Base-by-base conservation (phyloP, 2,888 invertebrate species). In the Anticlea derivata region DNA sequence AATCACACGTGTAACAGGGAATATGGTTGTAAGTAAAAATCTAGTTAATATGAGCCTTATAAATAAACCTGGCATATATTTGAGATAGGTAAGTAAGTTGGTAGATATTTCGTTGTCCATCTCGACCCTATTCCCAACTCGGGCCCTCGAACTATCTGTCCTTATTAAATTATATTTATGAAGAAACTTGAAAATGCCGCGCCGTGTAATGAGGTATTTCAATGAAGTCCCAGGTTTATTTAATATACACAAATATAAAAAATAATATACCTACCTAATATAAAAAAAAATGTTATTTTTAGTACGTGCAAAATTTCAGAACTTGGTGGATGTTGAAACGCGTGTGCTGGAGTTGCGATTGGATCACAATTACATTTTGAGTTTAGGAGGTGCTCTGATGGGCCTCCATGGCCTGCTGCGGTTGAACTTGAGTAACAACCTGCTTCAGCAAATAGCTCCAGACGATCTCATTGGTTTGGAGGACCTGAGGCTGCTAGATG, bases 381-480 rank as follows among this genome's bases (percentile, higher is more conserved):
- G 92, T 22, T 80, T 97, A 45, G 95, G 95, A 55, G 95, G 96
- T 1, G 95, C 95, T 0, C 75, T 96, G 50, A 93, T 94, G 75
- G 96, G 96, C 0, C 89, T 96, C 41, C 94, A 94, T 52, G 95
- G 95, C 58, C 90, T 97, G 7, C 85, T 94, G 47, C 92, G 93
- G 55, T 83, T 97, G 6, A 95, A 95, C 75, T 80, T 97, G 47
- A 95, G 96, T 63, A 93, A 94, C 72, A 97, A 97, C 73, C 92
- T 92, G 52, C 85, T 97, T 12, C 93, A 94, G 57, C 92, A 93
- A 54, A 94, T 97, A 65, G 92, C 94, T 0, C 94, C 95, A 0
- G 95, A 95, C 44, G 96, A 96, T 74, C 92, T 97, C 37, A 94
- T 95, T 47, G 96, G 96, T 13, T 85, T 97, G 63, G 95, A 95